Percentiles rank a stretch among this genome's conserved stretches.
Evolutionary conservation across 2,113 vertebrate genomes (phyloP).

Genomic region (Ranitomeya variabilis): DNA sequence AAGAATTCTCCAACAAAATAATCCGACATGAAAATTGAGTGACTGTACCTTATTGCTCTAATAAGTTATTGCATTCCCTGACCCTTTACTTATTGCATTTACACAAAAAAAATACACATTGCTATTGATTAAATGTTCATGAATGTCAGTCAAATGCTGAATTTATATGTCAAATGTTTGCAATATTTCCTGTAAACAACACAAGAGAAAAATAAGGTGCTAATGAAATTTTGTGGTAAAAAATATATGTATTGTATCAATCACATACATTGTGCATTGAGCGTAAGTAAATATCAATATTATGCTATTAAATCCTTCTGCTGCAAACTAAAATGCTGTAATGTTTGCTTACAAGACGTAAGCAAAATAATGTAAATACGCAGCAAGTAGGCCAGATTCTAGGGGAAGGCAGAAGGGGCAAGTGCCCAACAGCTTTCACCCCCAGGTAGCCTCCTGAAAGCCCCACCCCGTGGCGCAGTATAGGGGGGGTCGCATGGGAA

Average conservation of each 20-base stretch:
- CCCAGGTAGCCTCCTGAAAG: background rate
- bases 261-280: background rate
- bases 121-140: slow-evolving; percentile 98
- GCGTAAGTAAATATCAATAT: background rate
- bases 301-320: background rate
- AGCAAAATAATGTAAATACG: background rate
- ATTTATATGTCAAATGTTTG: slow-evolving; percentile 94
- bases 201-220: slow-evolving; percentile 66
- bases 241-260: slow-evolving; percentile 25
- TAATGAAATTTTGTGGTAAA: slow-evolving; percentile 64
- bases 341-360: too few species aligned
- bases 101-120: slow-evolving; percentile 95
- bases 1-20: slow-evolving; percentile 22
- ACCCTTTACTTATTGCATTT: slow-evolving; percentile 91
- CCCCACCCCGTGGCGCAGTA: too few species aligned
- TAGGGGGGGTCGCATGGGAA: too few species aligned
- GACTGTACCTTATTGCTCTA: slow-evolving; percentile 88
- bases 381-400: background rate
- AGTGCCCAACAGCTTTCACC: background rate
- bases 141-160: slow-evolving; percentile 94
- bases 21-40: slow-evolving; percentile 64
- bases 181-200: slow-evolving; percentile 80
- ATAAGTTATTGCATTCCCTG: slow-evolving; percentile 82
- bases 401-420: background rate
- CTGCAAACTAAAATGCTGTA: background rate